phyloP scores from a whole-genome alignment of 1,140 invertebrate genomes.

The Nasonia longicornis region DNA sequence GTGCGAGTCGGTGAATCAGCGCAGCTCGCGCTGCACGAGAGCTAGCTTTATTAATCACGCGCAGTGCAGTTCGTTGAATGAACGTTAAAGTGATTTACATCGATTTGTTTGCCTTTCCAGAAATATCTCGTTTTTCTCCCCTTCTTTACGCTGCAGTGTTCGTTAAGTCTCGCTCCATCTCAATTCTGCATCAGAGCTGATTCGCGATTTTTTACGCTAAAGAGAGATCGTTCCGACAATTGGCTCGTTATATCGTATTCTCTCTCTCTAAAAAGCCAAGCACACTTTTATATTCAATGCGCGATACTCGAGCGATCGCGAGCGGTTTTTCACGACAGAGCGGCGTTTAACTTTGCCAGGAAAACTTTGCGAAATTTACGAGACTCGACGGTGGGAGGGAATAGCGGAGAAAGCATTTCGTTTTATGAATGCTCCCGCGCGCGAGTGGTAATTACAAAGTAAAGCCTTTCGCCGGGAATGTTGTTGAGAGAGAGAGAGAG shows the following conservation, averaged over 20 bases:
- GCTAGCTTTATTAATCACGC: slow-evolving; percentile 25
- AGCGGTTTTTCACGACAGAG: background rate
- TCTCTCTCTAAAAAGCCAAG: background rate
- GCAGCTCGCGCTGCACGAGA: background rate
- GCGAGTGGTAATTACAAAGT: background rate
- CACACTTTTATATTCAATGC: background rate
- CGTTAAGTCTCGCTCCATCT: background rate
- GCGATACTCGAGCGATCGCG: background rate
- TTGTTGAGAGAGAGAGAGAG: background rate
- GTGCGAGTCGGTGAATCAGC: background rate
- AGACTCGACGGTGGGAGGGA: background rate
- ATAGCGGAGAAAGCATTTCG: slow-evolving; percentile 12
- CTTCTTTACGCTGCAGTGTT: background rate
- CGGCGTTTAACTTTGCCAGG: background rate
- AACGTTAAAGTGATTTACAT: slow-evolving; percentile 33
- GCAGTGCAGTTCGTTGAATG: slow-evolving; percentile 10
- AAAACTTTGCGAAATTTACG: background rate
- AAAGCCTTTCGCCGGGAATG: background rate
- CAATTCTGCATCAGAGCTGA: background rate
- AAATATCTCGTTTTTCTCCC: background rate
- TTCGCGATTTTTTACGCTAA: background rate
- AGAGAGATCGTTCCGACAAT: background rate
- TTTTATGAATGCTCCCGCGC: slow-evolving; percentile 14
- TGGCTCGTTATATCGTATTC: no score
- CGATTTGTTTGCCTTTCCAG: background rate